These are phyloP conservation scores for Hetaerina titia DNA, from an alignment of 2,888 invertebrate species.

Conservation along the genomic window DNA sequence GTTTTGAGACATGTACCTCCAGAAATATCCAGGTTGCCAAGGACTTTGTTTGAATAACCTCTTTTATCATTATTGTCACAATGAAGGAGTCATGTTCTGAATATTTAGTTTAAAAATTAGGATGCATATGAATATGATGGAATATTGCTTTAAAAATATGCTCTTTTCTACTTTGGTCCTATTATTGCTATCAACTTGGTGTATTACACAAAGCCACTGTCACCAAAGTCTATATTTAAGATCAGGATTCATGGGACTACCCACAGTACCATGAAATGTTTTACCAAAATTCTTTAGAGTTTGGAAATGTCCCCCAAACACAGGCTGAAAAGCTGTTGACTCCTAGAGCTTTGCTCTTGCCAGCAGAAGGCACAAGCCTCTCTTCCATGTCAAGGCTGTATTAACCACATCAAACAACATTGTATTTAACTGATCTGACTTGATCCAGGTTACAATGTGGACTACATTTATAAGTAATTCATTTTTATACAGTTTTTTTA, in stretches of 20 bases:
- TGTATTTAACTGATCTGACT: too few species aligned
- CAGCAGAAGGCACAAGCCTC: too few species aligned
- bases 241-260: constrained; percentile 80
- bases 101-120: background rate
- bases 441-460: too few species aligned
- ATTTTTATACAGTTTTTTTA: too few species aligned
- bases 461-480: too few species aligned
- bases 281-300: constrained; percentile 86
- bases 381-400: too few species aligned
- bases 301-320: constrained; percentile 84
- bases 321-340: too few species aligned
- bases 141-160: background rate
- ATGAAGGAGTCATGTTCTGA: background rate
- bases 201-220: background rate
- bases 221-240: constrained; percentile 78
- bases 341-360: too few species aligned
- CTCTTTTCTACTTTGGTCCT: background rate
- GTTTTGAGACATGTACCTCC: background rate
- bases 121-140: background rate
- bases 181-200: background rate
- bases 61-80: background rate
- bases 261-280: constrained; percentile 80
- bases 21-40: background rate
- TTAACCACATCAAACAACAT: too few species aligned
- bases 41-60: background rate